phyloP scores from a whole-genome alignment of 1,140 invertebrate genomes.

The Oryzaephilus surinamensis region DNA sequence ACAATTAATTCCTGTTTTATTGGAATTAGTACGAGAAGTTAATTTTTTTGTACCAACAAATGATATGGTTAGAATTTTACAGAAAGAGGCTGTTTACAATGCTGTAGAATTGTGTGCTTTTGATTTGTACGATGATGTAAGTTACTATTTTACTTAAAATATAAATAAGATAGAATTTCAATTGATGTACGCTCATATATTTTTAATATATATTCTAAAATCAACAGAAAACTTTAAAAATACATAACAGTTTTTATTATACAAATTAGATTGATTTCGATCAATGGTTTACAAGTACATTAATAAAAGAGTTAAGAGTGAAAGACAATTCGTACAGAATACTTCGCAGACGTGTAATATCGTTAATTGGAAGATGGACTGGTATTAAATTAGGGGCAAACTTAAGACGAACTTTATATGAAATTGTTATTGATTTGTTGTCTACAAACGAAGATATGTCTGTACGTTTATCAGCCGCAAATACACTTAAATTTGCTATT shows the following conservation, averaged over 20 bases:
- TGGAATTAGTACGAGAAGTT: constrained; percentile 59
- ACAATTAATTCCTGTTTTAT: constrained; percentile 59
- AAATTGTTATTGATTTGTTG: constrained; percentile 62
- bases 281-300: constrained; percentile 76
- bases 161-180: not conserved
- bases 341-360: constrained; percentile 76
- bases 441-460: constrained; percentile 66
- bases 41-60: constrained; percentile 50
- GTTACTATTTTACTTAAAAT: constrained; percentile 1
- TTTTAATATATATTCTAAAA: too few species aligned
- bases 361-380: constrained; percentile 75
- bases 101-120: constrained; percentile 82
- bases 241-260: constrained; percentile 12
- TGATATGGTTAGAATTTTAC: constrained; percentile 66
- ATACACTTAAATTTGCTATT: constrained; percentile 64
- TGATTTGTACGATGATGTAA: constrained; percentile 84
- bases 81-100: constrained; percentile 93
- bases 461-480: constrained; percentile 68
- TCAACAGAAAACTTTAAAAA: not conserved
- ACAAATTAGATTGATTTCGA: constrained; percentile 71
- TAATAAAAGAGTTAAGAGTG: constrained; percentile 72
- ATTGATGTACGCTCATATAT: too few species aligned
- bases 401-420: constrained; percentile 70
- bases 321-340: constrained; percentile 79
- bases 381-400: constrained; percentile 74